Percentiles rank a stretch among this genome's conserved stretches.
Evolutionary conservation across 1,140 invertebrate genomes (phyloP).

Genomic region (Hylaeus anthracinus): DNA sequence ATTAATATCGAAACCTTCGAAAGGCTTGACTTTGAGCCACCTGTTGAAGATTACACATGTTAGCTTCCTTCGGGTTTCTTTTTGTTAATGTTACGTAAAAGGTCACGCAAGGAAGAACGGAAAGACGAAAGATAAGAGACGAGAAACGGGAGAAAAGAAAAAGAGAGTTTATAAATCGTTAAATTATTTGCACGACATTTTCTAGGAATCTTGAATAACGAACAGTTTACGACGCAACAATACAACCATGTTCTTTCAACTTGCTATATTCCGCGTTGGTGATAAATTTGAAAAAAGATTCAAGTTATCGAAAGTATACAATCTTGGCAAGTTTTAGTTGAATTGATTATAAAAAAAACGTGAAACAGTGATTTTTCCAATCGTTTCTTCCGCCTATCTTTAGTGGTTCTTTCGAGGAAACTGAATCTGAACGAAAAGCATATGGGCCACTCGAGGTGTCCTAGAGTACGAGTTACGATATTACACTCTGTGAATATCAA

Average conservation of each 20-base stretch:
- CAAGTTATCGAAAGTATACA: too few relatives aligned
- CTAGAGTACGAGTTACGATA: neutral
- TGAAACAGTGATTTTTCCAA: neutral
- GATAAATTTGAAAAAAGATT: neutral
- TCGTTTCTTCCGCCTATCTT: too few relatives aligned
- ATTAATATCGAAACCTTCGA: neutral
- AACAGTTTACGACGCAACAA: too few relatives aligned
- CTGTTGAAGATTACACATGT: slow-evolving; percentile 56
- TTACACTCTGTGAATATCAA: neutral
- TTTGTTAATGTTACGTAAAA: too few relatives aligned
- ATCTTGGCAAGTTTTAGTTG: too few relatives aligned
- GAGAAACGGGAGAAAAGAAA: neutral
- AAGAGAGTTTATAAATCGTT: neutral
- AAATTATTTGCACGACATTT: slow-evolving; percentile 1
- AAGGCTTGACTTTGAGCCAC: slow-evolving; percentile 56
- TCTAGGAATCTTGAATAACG: neutral
- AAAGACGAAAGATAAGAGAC: neutral
- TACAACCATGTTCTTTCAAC: too few relatives aligned
- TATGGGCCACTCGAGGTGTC: neutral
- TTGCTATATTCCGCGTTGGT: neutral
- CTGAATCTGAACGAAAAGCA: too few relatives aligned
- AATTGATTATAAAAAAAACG: too few relatives aligned
- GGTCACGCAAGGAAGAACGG: neutral
- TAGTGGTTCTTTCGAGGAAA: too few relatives aligned
- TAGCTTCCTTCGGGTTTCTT: slow-evolving; percentile 1